These are phyloP conservation scores for Drosophila bunnanda DNA, from an alignment of 2,888 invertebrate species.

Conservation along the genomic window DNA sequence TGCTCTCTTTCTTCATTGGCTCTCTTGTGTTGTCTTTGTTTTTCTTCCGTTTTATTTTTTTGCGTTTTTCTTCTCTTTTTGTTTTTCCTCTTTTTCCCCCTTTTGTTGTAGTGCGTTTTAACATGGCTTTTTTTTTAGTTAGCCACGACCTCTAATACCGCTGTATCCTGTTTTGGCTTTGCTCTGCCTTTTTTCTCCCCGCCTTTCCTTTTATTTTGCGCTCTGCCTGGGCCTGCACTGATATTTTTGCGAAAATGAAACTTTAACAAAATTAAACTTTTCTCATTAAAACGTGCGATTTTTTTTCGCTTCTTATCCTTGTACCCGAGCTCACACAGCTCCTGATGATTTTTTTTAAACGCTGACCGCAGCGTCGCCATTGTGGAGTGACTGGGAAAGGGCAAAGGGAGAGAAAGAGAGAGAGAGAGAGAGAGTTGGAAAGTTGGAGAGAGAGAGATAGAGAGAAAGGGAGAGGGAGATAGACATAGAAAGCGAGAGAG, in stretches of 20 bases:
- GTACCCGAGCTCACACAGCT: conserved; percentile 24
- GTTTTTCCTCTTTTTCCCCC: conserved; percentile 49
- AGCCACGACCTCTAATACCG: conserved; percentile 55
- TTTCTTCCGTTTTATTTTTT: conserved; percentile 6
- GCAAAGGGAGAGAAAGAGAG: neutral
- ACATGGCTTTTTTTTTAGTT: conserved; percentile 70
- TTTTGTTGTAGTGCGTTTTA: conserved; percentile 55
- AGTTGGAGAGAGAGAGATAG: neutral
- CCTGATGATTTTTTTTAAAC: conserved; percentile 51
- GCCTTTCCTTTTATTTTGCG: neutral
- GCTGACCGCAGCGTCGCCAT: conserved; percentile 73
- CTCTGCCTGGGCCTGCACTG: conserved; percentile 59
- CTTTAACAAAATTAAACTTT: conserved; percentile 83
- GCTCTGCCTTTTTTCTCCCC: conserved; percentile 27
- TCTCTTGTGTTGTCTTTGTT: neutral
- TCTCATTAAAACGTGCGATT: conserved; percentile 83
- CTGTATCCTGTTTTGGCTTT: conserved; percentile 25
- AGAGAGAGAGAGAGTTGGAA: neutral
- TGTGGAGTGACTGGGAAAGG: conserved; percentile 47
- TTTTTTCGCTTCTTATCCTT: conserved; percentile 46
- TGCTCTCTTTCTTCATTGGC: conserved; percentile 46
- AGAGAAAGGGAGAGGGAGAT: neutral
- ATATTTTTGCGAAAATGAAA: conserved; percentile 79
- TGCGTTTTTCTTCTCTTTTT: conserved; percentile 4
- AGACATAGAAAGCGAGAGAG: neutral